Percentiles rank a stretch among this genome's conserved stretches.
These are phyloP conservation scores for Stichopus chloronotus DNA, from an alignment of 35 echinoderm and acorn worm genomes.

Conservation along the genomic window DNA sequence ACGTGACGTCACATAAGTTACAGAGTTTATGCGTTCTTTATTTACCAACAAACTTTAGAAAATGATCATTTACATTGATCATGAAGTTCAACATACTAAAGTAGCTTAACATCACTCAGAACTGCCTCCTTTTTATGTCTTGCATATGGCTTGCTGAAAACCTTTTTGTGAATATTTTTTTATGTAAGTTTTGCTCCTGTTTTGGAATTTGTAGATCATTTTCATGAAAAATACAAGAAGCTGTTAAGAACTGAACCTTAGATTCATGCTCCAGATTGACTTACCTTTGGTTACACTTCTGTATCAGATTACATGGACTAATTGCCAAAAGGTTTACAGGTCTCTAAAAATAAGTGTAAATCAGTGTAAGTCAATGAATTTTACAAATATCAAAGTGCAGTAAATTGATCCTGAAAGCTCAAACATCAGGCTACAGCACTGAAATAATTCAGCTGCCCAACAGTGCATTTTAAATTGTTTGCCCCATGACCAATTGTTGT, in stretches of 20 bases:
- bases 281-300: not conserved
- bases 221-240: no score
- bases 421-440: not conserved
- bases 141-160: not conserved
- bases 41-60: not conserved
- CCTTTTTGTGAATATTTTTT: not conserved
- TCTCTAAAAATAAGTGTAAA: constrained; percentile 5
- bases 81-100: not conserved
- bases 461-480: not conserved
- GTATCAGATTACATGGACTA: not conserved
- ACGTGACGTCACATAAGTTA: constrained; percentile 11
- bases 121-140: constrained; percentile 1
- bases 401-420: not conserved
- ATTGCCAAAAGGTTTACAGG: not conserved
- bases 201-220: not conserved
- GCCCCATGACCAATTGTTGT: not conserved
- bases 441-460: no score
- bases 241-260: not conserved
- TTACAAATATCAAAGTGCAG: no score
- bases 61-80: not conserved
- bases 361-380: not conserved
- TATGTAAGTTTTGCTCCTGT: not conserved
- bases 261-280: not conserved
- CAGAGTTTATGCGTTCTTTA: not conserved
- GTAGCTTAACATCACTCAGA: not conserved